Evolutionary conservation across 2,113 vertebrate genomes (phyloP).

Genomic region (Heterotis niloticus): DNA sequence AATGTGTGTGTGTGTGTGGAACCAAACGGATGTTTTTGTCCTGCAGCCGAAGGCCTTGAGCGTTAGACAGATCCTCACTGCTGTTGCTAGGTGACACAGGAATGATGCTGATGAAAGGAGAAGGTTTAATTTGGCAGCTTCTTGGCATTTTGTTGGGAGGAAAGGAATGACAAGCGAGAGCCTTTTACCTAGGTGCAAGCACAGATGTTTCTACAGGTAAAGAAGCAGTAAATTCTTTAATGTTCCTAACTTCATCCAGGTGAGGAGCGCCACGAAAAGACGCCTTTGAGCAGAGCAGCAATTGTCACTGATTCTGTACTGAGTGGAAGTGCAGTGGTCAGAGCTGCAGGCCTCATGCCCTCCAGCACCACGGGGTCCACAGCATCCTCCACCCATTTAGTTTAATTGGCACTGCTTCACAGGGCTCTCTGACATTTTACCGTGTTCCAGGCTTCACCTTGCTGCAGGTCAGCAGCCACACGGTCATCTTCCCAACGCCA

Average conservation of each 20-base stretch:
- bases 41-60: not conserved
- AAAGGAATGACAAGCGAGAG: not conserved
- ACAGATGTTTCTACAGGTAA: not conserved
- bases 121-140: constrained; percentile 15
- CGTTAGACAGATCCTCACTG: constrained; percentile 7
- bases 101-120: not conserved
- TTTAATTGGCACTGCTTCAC: not conserved
- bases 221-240: too few species aligned
- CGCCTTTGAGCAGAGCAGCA: too few species aligned
- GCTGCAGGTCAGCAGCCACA: not conserved
- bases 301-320: too few species aligned
- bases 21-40: constrained; percentile 3
- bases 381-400: not conserved
- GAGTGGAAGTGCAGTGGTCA: not conserved
- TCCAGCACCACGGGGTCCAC: too few species aligned
- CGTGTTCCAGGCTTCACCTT: not conserved
- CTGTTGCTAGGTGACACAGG: constrained; percentile 32
- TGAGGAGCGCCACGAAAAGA: too few species aligned
- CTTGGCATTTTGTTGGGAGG: not conserved
- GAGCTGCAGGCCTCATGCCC: not conserved
- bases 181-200: not conserved
- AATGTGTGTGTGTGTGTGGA: not conserved
- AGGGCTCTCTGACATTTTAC: not conserved
- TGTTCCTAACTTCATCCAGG: too few species aligned
- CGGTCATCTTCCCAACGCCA: not conserved